Conservation (phyloP, 1,140 invertebrate genomes). For the Panagrolaimus sp. region DNA sequence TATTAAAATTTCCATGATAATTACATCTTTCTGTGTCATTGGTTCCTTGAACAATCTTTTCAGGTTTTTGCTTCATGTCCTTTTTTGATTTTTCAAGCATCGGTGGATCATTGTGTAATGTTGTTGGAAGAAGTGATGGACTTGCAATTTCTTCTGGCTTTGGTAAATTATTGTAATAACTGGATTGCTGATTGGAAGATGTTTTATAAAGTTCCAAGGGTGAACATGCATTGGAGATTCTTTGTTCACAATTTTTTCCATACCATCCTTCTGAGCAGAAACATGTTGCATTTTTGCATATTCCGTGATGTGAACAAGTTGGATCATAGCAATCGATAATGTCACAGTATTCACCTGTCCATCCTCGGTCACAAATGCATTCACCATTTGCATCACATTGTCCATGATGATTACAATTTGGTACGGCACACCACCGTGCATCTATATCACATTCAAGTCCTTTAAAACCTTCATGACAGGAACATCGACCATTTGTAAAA, state of each 20-base stretch:
- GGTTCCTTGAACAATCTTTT: neutral
- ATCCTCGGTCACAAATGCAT: conserved; percentile 84
- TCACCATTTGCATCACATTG: conserved; percentile 86
- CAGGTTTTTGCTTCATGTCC: neutral
- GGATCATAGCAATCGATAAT: conserved; percentile 34
- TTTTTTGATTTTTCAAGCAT: neutral
- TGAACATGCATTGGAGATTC: neutral
- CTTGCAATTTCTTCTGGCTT: neutral
- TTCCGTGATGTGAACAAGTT: conserved; percentile 42
- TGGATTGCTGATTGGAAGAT: neutral
- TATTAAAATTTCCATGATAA: neutral
- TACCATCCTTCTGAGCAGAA: conserved; percentile 30
- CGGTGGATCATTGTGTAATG: neutral
- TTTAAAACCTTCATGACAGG: conserved; percentile 94
- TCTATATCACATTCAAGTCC: conserved; percentile 83
- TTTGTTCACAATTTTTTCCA: conserved; percentile 28
- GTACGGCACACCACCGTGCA: conserved; percentile 72
- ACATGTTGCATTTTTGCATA: conserved; percentile 42
- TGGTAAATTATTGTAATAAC: neutral
- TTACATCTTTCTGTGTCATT: conserved; percentile 15
- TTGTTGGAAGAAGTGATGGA: neutral
- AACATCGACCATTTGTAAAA: conserved; percentile 86
- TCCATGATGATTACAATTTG: conserved; percentile 85
- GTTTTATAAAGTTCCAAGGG: neutral
- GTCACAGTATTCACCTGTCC: conserved; percentile 36